Evolutionary conservation across 2,113 vertebrate species (phyloP), one percentile per base, ranked within the genome.

Genomic region (Embiotoca jacksoni): DNA sequence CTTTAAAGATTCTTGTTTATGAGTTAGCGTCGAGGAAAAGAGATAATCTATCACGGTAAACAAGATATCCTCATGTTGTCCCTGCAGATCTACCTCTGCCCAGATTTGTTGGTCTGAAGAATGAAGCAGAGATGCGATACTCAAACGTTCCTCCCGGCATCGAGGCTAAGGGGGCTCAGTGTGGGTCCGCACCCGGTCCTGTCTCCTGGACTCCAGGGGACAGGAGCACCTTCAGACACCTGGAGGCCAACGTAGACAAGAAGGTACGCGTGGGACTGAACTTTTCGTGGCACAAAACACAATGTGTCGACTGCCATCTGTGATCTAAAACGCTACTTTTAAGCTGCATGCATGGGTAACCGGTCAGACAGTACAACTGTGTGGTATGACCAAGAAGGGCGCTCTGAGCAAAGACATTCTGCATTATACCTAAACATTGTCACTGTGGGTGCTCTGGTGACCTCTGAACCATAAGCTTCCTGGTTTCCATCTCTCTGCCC

Each of bases 71-170:
- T 53, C 0, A 3, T 55, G 3, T 33, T 31, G 5, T 36, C 65
- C 15, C 13, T 72, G 0, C 88, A 98, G 97, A 97, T 89, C 90
- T 98, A 90, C 96, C 97, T 81, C 95, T 97, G 63, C 97, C 97
- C 53, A 94, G 94, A 62, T 98, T 99, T 90, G 78, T 92, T 71
- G 95, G 95, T 8, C 87, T 97, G 87, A 96, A 96, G 91, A 95
- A 81, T 63, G 96, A 97, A 55, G 80, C 86, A 56, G 96, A 97
- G 78, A 80, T 83, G 63, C 91, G 94, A 75, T 95, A 95, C 32
- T 78, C 93, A n/a, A 88, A 93, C 80, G 73, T 83, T 53, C 72
- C 93, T 32, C 54, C 83, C 11, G 37, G 63, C 52, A 4, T 49
- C 37, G 96, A 97, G 35, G 83, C 81, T 59, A 96, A 92, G 69